Evolutionary conservation across 2,888 invertebrate species (phyloP).

Genomic region (Cantharis rustica): DNA sequence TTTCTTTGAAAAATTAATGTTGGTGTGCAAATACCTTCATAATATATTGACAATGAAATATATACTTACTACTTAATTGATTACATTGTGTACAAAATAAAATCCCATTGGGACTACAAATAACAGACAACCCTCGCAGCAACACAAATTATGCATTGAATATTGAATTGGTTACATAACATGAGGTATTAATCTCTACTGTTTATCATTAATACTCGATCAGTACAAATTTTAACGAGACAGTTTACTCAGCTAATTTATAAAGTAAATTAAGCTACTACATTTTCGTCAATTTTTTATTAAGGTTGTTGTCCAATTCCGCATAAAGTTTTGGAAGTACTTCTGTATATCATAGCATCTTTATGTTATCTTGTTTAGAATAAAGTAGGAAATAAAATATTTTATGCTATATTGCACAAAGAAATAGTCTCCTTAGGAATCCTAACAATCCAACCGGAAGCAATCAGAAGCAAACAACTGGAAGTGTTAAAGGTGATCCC

Average conservation of each 20-base stretch:
- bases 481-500: neutral
- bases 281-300: neutral
- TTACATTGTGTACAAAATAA: neutral
- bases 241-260: too few species aligned
- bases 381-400: neutral
- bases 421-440: neutral
- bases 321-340: neutral
- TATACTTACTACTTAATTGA: neutral
- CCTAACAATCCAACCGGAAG: neutral
- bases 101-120: neutral
- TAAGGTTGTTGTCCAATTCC: neutral
- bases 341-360: neutral
- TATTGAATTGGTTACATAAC: neutral
- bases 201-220: neutral
- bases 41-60: neutral
- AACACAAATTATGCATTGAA: neutral
- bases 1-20: neutral
- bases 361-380: neutral
- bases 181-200: neutral
- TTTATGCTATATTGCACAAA: neutral
- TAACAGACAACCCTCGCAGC: neutral
- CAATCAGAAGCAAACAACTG: neutral
- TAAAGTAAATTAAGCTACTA: too few species aligned
- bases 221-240: neutral
- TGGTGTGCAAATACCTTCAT: neutral